These are phyloP conservation scores for Vespertilio murinus DNA, from an alignment of 2,797 vertebrate species.

Conservation along the genomic window DNA sequence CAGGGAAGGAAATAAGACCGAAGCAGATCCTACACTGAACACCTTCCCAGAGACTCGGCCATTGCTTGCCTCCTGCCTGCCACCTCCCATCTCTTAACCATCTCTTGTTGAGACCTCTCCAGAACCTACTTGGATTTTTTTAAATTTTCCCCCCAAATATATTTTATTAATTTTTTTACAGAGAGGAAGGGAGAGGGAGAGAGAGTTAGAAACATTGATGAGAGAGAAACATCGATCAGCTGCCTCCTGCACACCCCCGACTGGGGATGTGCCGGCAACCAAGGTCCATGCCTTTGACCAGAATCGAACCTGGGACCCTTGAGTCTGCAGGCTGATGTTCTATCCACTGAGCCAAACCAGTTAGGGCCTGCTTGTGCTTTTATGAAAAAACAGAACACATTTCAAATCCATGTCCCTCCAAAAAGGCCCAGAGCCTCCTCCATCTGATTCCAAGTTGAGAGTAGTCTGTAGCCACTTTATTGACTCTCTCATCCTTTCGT, in stretches of 20 bases:
- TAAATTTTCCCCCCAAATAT: no score
- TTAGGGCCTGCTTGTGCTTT: neutral
- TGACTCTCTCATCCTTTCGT: neutral
- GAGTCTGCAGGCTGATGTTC: no score
- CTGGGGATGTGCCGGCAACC: no score
- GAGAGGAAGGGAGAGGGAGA: no score
- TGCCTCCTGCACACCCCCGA: no score
- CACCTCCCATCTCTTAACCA: no score
- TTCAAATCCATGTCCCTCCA: neutral
- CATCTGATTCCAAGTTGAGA: neutral
- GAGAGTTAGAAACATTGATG: no score
- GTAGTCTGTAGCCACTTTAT: accelerated
- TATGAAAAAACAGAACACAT: neutral
- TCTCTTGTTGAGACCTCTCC: neutral
- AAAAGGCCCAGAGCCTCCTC: neutral
- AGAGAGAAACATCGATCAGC: no score
- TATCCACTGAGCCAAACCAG: no score
- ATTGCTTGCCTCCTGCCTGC: neutral
- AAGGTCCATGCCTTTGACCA: no score
- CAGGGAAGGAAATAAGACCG: neutral
- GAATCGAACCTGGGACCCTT: no score
- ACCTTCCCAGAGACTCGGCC: neutral
- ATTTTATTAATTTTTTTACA: no score
- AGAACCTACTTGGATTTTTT: neutral
- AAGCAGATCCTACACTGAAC: neutral